Evolutionary conservation across 2,113 vertebrate genomes (phyloP), one percentile per base, ranked within the genome.

Genomic region (Leiothrix lutea): DNA sequence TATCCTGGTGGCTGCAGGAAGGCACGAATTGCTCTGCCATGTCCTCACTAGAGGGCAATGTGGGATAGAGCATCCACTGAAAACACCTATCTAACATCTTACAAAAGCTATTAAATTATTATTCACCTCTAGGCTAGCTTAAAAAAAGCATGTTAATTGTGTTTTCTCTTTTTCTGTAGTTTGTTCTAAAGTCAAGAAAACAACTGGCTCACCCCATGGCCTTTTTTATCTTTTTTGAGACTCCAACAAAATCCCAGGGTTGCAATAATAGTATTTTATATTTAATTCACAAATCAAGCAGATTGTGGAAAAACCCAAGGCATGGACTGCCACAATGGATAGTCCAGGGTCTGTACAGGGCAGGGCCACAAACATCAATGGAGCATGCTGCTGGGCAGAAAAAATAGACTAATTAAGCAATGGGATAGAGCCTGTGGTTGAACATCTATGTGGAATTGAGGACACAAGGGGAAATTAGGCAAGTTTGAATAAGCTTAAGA

Each of bases 1-100:
- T 14, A 33, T 6, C 17, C n/a, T 17, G 31, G 13, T 5, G 11
- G n/a, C 60, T 67, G 60, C 23, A 31, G 38, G 40, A 58, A 83
- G 13, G 44, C 8, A 14, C 3, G 3, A 18, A 15, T 71, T 26
- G 5, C 67, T 92, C 65, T 60, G 69, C 20, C 33, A 9, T 3
- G 36, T 50, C 25, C 64, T 92, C 96, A 4, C 94, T 96, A 97
- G 96, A 96, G 96, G 96, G 96, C 90, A 92, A 93, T 96, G 93
- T 91, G 75, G 88, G 94, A 94, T 67, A 93, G 88, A 86, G 44
- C 72, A 95, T 57, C 51, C 57, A 14, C 56, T 12, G 25, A 80
- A 80, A 28, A 33, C 4, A 1, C 26, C 14, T 53, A 70, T 11
- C 50, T 56, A 24, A 71, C 48, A 45, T 78, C 28, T 57, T 29